Percentiles rank a stretch among this genome's conserved stretches.
phyloP scores from a whole-genome alignment of 1,140 invertebrate species.

The Sycophila sp. region DNA sequence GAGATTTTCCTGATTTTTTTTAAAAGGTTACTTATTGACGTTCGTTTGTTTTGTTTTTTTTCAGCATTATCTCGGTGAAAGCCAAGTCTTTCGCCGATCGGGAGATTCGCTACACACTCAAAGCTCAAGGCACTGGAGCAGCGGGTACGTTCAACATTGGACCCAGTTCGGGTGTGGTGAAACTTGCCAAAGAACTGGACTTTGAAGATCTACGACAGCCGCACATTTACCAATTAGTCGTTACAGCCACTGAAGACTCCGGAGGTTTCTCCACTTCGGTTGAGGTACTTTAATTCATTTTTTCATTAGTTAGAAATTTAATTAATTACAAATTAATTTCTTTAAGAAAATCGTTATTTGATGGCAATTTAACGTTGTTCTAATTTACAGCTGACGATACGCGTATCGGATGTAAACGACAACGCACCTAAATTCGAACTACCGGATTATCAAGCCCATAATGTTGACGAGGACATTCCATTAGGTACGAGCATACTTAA shows the following conservation, averaged over 20 bases:
- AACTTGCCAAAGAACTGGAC: conserved; percentile 93
- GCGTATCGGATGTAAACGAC: conserved; percentile 94
- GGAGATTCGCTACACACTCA: conserved; percentile 92
- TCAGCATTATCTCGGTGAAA: conserved; percentile 94
- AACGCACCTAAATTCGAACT: conserved; percentile 94
- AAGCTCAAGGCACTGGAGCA: conserved; percentile 92
- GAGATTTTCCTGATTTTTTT: conserved; percentile 1
- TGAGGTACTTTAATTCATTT: conserved; percentile 82
- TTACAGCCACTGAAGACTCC: conserved; percentile 94
- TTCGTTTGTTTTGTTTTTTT: conserved; percentile 60
- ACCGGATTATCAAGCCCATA: conserved; percentile 94
- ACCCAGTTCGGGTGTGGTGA: conserved; percentile 91
- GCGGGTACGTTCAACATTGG: conserved; percentile 96
- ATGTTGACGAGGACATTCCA: conserved; percentile 93
- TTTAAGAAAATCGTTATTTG: no score
- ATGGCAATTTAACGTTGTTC: not conserved
- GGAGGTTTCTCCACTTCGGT: conserved; percentile 95
- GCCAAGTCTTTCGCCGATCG: conserved; percentile 95
- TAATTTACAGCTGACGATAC: conserved; percentile 80
- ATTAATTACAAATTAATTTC: no score
- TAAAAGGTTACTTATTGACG: conserved; percentile 13
- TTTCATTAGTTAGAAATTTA: no score
- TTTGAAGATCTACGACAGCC: conserved; percentile 94
- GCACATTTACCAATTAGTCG: conserved; percentile 90
- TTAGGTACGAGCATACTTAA: conserved; percentile 89